Conservation (phyloP, 2,888 invertebrate genomes). For the Baronia brevicornis region DNA sequence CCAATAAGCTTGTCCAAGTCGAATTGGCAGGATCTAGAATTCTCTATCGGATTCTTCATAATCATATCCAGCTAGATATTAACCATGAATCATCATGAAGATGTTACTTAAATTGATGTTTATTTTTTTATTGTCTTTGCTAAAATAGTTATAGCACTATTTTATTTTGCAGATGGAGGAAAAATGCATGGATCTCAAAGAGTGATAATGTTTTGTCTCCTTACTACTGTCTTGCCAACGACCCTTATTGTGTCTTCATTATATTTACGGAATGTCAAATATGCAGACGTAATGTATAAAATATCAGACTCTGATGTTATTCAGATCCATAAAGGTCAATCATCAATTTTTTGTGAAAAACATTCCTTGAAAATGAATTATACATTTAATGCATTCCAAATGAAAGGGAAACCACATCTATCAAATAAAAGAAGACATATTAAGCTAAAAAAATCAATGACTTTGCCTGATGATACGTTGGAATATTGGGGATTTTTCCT, state of each 20-base stretch:
- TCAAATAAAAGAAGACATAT: conserved; percentile 83
- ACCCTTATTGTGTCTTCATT: conserved; percentile 84
- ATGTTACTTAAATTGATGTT: too few species aligned
- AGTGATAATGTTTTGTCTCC: conserved; percentile 84
- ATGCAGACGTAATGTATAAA: conserved; percentile 84
- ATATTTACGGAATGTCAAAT: conserved; percentile 84
- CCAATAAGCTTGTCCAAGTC: too few species aligned
- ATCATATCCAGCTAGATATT: too few species aligned
- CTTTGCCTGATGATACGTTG: conserved; percentile 87
- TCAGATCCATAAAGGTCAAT: conserved; percentile 88
- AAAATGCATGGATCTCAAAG: conserved; percentile 88
- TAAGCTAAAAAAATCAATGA: conserved; percentile 86
- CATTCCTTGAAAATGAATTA: conserved; percentile 87
- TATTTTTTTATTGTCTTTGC: too few species aligned
- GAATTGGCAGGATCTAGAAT: too few species aligned
- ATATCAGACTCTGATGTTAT: conserved; percentile 90
- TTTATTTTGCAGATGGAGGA: conserved; percentile 73
- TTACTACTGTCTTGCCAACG: conserved; percentile 85
- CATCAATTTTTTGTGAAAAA: conserved; percentile 87
- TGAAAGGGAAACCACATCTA: conserved; percentile 81
- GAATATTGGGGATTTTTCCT: conserved; percentile 94
- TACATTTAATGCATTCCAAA: conserved; percentile 82
- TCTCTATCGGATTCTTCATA: too few species aligned
- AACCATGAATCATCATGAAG: too few species aligned
- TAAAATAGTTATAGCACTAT: too few species aligned